Percentiles rank a stretch among this genome's conserved stretches.
Evolutionary conservation across 2,888 invertebrate species (phyloP).

Genomic region (Pachycephus smyrnensis): DNA sequence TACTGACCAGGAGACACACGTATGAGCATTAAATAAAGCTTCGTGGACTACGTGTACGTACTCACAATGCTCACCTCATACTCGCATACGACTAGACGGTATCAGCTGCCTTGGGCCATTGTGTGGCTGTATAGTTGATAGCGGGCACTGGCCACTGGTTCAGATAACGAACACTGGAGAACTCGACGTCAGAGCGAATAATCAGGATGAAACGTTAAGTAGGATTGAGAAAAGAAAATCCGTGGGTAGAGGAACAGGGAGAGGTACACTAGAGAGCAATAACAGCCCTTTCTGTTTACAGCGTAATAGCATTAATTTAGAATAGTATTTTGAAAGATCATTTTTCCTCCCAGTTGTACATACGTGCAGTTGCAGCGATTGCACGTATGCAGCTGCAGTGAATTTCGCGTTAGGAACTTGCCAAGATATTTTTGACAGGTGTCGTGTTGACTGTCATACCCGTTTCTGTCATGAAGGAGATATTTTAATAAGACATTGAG

Average conservation of each 20-base stretch:
- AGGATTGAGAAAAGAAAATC: not conserved
- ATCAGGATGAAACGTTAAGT: not conserved
- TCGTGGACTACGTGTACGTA: not conserved
- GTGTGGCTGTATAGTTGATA: not conserved
- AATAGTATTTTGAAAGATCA: too few species aligned
- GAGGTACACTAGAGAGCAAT: too few species aligned
- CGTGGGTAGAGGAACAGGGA: not conserved
- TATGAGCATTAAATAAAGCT: not conserved
- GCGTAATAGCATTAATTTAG: too few species aligned
- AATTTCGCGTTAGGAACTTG: not conserved
- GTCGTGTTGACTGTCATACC: not conserved
- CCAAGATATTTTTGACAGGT: not conserved
- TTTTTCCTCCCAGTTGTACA: too few species aligned
- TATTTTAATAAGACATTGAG: not conserved
- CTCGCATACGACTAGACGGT: not conserved
- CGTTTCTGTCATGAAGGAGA: not conserved
- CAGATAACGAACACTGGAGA: not conserved
- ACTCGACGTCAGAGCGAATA: not conserved
- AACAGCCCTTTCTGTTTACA: too few species aligned
- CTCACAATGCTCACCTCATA: not conserved
- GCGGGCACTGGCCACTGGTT: not conserved
- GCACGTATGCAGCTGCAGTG: not conserved
- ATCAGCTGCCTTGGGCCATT: slow-evolving; percentile 5
- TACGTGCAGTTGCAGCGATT: not conserved
- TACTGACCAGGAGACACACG: not conserved